These are phyloP conservation scores for Calliscelio sp. DNA, from an alignment of 2,888 invertebrate species.

Conservation along the genomic window DNA sequence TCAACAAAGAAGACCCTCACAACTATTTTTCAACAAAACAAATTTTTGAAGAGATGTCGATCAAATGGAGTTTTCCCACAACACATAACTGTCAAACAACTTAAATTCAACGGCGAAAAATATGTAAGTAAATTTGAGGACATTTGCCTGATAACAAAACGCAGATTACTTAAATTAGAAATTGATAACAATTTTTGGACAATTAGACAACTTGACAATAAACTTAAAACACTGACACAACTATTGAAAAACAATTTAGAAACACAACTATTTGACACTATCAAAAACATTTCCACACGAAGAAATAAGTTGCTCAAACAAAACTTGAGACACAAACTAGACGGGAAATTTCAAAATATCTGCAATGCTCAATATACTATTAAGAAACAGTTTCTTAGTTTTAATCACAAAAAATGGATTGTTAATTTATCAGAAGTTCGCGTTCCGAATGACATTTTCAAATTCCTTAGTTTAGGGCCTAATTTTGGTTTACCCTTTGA, in stretches of 20 bases:
- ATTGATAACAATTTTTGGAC: background rate
- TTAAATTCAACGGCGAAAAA: background rate
- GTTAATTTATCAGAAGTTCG: background rate
- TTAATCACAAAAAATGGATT: conserved; percentile 23
- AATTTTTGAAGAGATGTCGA: background rate
- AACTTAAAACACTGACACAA: background rate
- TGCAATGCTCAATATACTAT: background rate
- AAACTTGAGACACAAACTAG: background rate
- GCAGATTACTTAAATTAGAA: background rate
- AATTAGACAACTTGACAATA: background rate
- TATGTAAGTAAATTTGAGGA: background rate
- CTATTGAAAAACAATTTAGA: background rate
- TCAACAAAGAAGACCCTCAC: background rate
- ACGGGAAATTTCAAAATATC: background rate
- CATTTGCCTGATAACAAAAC: background rate
- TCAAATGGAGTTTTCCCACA: background rate
- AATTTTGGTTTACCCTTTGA: conserved; percentile 19
- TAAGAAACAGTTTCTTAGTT: background rate
- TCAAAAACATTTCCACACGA: background rate
- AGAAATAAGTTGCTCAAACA: background rate
- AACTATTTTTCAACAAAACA: background rate
- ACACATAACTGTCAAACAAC: background rate
- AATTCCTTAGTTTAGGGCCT: conserved; percentile 24
- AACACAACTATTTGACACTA: background rate
- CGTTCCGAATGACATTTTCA: background rate